phyloP scores from a whole-genome alignment of 2,113 vertebrate genomes.

The Aplodontia rufa region DNA sequence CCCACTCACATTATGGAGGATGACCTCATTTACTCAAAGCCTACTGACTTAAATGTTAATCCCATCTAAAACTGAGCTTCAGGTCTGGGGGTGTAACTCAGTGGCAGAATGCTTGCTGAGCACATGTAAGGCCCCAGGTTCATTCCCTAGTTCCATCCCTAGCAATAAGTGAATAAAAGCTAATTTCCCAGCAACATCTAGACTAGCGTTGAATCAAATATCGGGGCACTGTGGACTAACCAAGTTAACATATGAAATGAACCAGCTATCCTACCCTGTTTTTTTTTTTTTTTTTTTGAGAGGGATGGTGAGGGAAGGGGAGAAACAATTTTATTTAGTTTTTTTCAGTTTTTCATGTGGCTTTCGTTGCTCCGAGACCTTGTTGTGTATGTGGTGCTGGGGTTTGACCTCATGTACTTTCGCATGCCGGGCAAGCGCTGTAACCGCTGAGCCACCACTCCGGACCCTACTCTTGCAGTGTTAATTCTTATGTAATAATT shows the following conservation, averaged over 20 bases:
- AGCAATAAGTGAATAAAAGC: neutral
- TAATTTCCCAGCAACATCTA: neutral
- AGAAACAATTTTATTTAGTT: too few species aligned
- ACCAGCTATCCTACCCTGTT: neutral
- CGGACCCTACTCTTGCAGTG: too few species aligned
- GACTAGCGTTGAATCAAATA: neutral
- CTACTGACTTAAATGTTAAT: conserved; percentile 9
- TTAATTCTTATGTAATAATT: neutral
- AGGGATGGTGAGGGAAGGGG: too few species aligned
- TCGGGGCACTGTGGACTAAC: neutral
- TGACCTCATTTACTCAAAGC: neutral
- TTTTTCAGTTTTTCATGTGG: too few species aligned
- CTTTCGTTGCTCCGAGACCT: too few species aligned
- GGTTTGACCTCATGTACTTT: too few species aligned
- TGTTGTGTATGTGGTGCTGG: too few species aligned
- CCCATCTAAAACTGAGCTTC: neutral
- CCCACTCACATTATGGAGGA: neutral
- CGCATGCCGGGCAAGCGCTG: too few species aligned
- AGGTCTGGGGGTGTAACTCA: neutral
- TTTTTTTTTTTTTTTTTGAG: too few species aligned
- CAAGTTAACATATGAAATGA: neutral
- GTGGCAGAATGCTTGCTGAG: neutral
- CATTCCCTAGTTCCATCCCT: too few species aligned
- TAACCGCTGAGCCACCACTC: too few species aligned
- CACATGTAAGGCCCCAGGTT: too few species aligned